Base-by-base conservation (phyloP, 2,888 invertebrate species). In the Creontiades dilutus region DNA sequence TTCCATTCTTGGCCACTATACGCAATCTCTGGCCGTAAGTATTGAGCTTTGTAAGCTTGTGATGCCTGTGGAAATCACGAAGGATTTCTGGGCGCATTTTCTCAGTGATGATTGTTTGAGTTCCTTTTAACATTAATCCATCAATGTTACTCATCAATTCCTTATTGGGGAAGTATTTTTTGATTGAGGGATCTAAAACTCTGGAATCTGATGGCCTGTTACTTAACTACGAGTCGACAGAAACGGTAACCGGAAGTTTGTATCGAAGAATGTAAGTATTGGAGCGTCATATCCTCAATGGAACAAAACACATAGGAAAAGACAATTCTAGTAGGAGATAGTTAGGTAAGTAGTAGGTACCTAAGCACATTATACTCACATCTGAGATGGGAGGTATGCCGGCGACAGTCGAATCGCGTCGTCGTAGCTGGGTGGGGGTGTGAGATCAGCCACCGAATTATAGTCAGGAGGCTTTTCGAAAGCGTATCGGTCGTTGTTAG, bases 391-490 rank as follows among this genome's bases (percentile, higher is more conserved):
- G 37, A 91, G 87, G 61, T 89, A 90, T 12, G 94, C 94, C 23
- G 96, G 96, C 93, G 95, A 95, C 91, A 96, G 93, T 93, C 96
- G 96, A 92, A 96, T 95, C 81, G 96, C 96, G 92, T 96, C 96
- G 93, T 96, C 96, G 93, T 96, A 96, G 23, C 95, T 95, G 0
- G 96, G 96, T 91, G 96, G 96, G n/a, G 93, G 93, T 47, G 90
- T 78, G n/a, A 90, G 86, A 61, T 95, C 95, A 12, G 95, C 95
- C 87, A 96, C 95, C 11, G 95, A 94, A 92, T 96, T 96, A 93
- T 96, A 96, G 93, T 96, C 96, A 1, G 96, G 96, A 55, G 96
- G 96, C 93, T 96, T 96, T 92, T 95, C 95, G 13, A 48, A 81
- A 16, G 68, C 23, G 37, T 76, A 76, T 86, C 61, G 23, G 12